Conservation (phyloP, 2,797 vertebrate genomes). For the Gorsachius magnificus region DNA sequence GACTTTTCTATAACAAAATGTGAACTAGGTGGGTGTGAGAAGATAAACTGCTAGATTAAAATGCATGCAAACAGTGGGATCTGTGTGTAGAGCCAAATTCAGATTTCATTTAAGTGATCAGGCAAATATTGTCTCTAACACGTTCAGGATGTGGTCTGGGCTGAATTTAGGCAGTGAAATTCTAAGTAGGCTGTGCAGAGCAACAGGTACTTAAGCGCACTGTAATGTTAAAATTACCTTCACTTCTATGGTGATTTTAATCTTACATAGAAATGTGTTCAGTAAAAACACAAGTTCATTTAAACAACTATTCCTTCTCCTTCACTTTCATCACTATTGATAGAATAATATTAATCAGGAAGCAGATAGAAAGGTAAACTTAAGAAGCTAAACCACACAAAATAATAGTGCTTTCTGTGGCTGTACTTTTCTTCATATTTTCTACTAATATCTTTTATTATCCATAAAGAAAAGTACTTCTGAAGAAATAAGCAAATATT, state of each 20-base stretch:
- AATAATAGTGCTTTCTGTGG: not conserved
- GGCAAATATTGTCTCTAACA: not conserved
- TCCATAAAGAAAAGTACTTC: not conserved
- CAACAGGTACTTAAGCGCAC: not conserved
- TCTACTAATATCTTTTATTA: not conserved
- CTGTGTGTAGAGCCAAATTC: not conserved
- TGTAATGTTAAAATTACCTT: not conserved
- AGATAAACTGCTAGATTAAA: not conserved
- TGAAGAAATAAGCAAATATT: not conserved
- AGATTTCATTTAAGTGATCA: not conserved
- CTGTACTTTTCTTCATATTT: not conserved
- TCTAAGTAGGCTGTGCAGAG: not conserved
- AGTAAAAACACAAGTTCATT: not conserved
- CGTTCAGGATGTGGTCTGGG: rapidly evolving
- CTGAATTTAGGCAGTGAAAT: not conserved
- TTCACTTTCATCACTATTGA: not conserved
- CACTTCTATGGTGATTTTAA: not conserved
- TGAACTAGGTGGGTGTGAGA: not conserved
- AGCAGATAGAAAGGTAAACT: not conserved
- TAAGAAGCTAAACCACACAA: not conserved
- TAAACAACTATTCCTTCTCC: not conserved
- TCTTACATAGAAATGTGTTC: not conserved
- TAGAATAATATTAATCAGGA: not conserved
- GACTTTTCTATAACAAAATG: not conserved
- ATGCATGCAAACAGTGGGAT: not conserved